Evolutionary conservation across 1,140 invertebrate species (phyloP), one percentile per base, ranked within the genome.

Genomic region (Lycorma delicatula): DNA sequence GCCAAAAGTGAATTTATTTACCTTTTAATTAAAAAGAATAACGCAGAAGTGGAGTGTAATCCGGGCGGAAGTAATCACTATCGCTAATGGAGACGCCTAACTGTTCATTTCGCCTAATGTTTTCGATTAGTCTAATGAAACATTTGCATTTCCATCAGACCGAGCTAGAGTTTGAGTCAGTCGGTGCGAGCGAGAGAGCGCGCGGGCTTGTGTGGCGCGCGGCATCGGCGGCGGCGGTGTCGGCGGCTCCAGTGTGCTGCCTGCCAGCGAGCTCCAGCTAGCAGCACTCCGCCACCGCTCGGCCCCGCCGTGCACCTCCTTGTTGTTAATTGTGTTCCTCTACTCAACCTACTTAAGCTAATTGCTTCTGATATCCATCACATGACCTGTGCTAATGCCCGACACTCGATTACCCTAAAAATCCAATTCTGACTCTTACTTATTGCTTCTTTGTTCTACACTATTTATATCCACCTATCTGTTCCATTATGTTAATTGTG

Each of bases 41-140:
- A n/a, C n/a, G n/a, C n/a, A n/a, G n/a, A n/a, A n/a, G n/a, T n/a
- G n/a, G n/a, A n/a, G 41, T 44, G 41, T 44, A 44, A 44, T 44
- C 18, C 23, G 5, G 16, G 16, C 3, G 41, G 23, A 18, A 47
- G 26, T 56, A 47, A 56, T 56, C 54, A 47, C 54, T 56, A 56
- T 56, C 54, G 27, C 54, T 56, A 56, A 56, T 56, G 54, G 54
- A 56, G 54, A 56, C 48, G 26, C 26, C 56, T 46, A 51, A 59
- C 49, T 47, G 50, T 52, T 59, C 57, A 59, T 59, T 52, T 52
- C 49, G 50, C 36, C 58, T 59, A 59, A 59, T 59, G 58, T 59
- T 59, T 59, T 59, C 58, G 58, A 59, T 59, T 59, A 59, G 51
- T 41, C 53, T 54, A 59, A 59, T 59, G 58, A 59, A 59, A 59